A percentile compares a stretch with the other conserved stretches of the same genome.
phyloP scores from a whole-genome alignment of 2,113 vertebrate genomes.

The Spea bombifrons region DNA sequence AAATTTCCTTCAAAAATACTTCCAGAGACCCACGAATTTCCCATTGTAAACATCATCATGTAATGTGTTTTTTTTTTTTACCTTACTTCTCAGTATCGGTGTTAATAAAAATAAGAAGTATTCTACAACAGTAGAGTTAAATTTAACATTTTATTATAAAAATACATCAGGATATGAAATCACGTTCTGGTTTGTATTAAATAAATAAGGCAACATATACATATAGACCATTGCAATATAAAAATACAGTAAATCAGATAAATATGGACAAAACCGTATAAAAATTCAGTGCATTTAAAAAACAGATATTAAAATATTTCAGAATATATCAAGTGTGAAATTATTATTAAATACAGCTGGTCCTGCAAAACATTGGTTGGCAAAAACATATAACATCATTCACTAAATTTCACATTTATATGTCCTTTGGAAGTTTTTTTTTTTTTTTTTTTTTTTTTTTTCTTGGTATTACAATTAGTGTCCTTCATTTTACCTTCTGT shows the following conservation, averaged over 20 bases:
- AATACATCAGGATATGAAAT: neutral
- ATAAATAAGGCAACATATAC: conserved; percentile 24
- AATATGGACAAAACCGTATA: conserved; percentile 3
- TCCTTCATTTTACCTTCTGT: neutral
- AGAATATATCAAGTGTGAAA: neutral
- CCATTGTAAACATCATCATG: too few relatives aligned
- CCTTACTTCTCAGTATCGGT: neutral
- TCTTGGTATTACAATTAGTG: neutral
- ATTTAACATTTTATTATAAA: conserved; percentile 43
- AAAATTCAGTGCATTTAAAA: conserved; percentile 16
- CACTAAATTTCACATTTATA: too few relatives aligned
- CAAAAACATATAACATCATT: too few relatives aligned
- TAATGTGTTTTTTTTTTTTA: too few relatives aligned
- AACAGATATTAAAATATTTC: conserved; percentile 16
- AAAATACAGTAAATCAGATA: conserved; percentile 6
- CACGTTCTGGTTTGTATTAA: conserved; percentile 7
- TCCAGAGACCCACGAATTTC: too few relatives aligned
- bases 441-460: too few relatives aligned
- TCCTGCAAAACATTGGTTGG: too few relatives aligned
- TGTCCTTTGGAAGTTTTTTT: too few relatives aligned
- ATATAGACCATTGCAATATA: conserved; percentile 10
- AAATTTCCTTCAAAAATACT: too few relatives aligned
- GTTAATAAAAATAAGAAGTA: neutral
- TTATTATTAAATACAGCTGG: too few relatives aligned
- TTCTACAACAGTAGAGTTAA: conserved; percentile 16